Evolutionary conservation across 2,888 invertebrate genomes (phyloP).

Genomic region (Leucoma salicis): DNA sequence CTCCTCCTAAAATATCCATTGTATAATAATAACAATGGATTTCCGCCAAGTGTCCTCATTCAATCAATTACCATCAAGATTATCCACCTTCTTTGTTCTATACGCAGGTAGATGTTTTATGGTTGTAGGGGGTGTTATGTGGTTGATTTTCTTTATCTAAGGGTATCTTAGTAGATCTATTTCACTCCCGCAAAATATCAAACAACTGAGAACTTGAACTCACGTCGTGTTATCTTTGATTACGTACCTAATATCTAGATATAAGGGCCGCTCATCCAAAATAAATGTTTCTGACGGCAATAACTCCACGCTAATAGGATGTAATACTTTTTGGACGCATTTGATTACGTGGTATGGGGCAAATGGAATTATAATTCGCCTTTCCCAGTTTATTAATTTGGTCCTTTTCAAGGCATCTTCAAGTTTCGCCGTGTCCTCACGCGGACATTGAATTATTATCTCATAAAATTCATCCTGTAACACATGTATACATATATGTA

Average conservation of each 20-base stretch:
- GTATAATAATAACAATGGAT: too few species aligned
- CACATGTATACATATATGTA: not conserved
- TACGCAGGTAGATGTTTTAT: too few species aligned
- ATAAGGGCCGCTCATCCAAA: not conserved
- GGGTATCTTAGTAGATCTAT: too few species aligned
- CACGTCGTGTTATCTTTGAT: too few species aligned
- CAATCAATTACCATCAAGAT: too few species aligned
- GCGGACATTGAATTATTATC: constrained; percentile 44
- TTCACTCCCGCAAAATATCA: too few species aligned
- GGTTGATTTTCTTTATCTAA: too few species aligned
- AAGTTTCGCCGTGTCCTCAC: constrained; percentile 37
- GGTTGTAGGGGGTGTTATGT: too few species aligned
- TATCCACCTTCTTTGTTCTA: too few species aligned
- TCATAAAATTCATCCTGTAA: constrained; percentile 41
- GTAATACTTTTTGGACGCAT: not conserved
- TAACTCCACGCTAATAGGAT: not conserved
- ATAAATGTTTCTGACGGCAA: not conserved
- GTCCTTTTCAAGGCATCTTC: constrained; percentile 43
- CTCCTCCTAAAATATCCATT: too few species aligned
- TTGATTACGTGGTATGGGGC: constrained; percentile 29
- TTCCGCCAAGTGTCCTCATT: too few species aligned
- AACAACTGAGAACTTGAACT: too few species aligned
- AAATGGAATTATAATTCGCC: constrained; percentile 33
- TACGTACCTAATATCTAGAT: constrained; percentile 1
- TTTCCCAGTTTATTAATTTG: constrained; percentile 43